Base-by-base conservation (phyloP, 1,140 invertebrate genomes). In the Macrosteles quadrilineatus region DNA sequence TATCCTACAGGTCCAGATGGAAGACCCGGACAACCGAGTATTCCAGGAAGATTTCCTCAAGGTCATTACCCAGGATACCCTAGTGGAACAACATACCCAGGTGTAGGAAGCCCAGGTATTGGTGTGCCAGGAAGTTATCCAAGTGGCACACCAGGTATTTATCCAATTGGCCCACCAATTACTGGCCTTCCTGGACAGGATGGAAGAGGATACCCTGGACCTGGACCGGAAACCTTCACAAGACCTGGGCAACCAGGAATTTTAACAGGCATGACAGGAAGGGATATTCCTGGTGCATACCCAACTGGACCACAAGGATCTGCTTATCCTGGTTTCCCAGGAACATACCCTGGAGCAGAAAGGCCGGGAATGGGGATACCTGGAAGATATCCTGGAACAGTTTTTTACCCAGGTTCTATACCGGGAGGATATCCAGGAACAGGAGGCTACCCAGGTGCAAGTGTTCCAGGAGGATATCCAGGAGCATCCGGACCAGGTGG, bases 321-420 rank as follows among this genome's bases (percentile, higher is more conserved):
- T 21, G 21, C 21, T 11, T 50, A 50, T 50, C 47, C 47, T 0
- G 72, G 71, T 25, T 29, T 29, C n/a, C 50, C 62, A 63, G 71
- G 68, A 53, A 32, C 65, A 73, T 59, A 59, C 25, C 55, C 21
- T 27, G 55, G 55, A 59, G 47, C 47, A 14, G 47, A 19, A 53
- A 19, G 11, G 11, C 47, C 47, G 21, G 55, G 55, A 59, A 6
- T 19, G 45, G 72, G 67, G 67, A 30, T 14, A 45, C 69, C 69
- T 68, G 67, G 75, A 65, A 59, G 50, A 70, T 73, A 73, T 67
- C 73, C 71, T 23, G 71, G 32, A 70, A n/a, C n/a, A n/a, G 68
- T 9, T 17, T 27, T 9, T 23, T 53, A n/a, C 62, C 17, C 36
- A 67, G 64, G 64, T 64, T 71, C 70, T 68, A 27, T 19, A 36